Conservation (phyloP, 1,140 invertebrate species). For the Capitella teleta region DNA sequence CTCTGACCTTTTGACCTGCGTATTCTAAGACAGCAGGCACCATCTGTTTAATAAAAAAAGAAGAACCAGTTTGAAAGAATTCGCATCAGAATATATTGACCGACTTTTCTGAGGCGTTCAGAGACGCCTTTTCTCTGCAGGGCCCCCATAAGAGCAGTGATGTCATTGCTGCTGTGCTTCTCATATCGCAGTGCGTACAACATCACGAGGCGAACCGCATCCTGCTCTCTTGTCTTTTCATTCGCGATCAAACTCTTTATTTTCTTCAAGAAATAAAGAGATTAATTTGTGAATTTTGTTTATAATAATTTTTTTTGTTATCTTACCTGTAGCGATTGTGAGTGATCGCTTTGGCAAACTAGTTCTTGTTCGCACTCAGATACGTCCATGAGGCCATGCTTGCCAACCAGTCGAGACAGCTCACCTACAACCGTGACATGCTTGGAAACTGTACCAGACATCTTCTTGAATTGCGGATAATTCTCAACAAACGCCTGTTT, state of each 20-base stretch:
- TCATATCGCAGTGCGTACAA: slow-evolving; percentile 89
- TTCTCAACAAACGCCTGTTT: slow-evolving; percentile 79
- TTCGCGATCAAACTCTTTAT: slow-evolving; percentile 59
- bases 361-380: slow-evolving; percentile 96
- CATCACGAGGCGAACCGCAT: slow-evolving; percentile 78
- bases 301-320: no score
- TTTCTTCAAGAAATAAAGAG: slow-evolving; percentile 54
- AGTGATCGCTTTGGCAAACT: slow-evolving; percentile 84
- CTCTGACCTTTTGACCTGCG: slow-evolving; percentile 61
- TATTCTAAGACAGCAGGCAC: slow-evolving; percentile 66
- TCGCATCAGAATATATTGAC: slow-evolving; percentile 1
- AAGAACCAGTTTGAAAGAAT: background rate
- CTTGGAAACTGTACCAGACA: slow-evolving; percentile 94
- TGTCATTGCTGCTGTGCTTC: slow-evolving; percentile 71
- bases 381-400: slow-evolving; percentile 71
- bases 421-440: slow-evolving; percentile 94
- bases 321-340: slow-evolving; percentile 62
- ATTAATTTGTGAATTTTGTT: no score
- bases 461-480: slow-evolving; percentile 98
- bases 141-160: slow-evolving; percentile 53
- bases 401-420: slow-evolving; percentile 70
- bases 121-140: slow-evolving; percentile 56
- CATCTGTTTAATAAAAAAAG: slow-evolving; percentile 43
- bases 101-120: slow-evolving; percentile 38
- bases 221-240: slow-evolving; percentile 61